These are phyloP conservation scores for Alloscopus bannaensis DNA, from an alignment of 2,888 invertebrate genomes.

Conservation along the genomic window DNA sequence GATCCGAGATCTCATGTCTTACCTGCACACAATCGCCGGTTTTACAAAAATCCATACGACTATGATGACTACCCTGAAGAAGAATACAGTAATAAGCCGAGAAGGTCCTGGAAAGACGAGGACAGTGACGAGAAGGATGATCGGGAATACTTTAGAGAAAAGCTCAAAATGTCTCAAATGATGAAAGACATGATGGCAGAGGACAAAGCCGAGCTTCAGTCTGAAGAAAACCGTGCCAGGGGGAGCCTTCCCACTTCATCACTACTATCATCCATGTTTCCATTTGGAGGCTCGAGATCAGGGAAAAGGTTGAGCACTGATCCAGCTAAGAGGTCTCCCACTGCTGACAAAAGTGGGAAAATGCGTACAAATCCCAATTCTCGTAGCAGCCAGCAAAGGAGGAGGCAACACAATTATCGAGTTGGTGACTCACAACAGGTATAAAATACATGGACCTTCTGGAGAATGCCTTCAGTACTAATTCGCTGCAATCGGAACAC, in stretches of 20 bases:
- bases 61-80: slow-evolving; percentile 1
- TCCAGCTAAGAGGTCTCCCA: neutral
- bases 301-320: neutral
- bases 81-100: neutral
- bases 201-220: slow-evolving; percentile 12
- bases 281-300: slow-evolving; percentile 40
- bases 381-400: neutral
- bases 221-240: neutral
- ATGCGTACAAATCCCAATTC: neutral
- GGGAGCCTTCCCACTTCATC: slow-evolving; percentile 17
- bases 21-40: neutral
- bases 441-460: too few relatives aligned
- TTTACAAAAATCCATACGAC: neutral
- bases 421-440: neutral
- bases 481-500: neutral
- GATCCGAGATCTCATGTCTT: too few relatives aligned
- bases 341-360: neutral
- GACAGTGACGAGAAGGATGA: slow-evolving; percentile 30
- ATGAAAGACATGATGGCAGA: slow-evolving; percentile 40
- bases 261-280: slow-evolving; percentile 25
- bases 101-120: slow-evolving; percentile 19
- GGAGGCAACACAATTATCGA: neutral
- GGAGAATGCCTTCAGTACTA: too few relatives aligned
- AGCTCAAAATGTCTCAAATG: slow-evolving; percentile 37
- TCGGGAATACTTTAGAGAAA: slow-evolving; percentile 30